Evolutionary conservation across 2,888 invertebrate species (phyloP).

Genomic region (Drosophila niveifrons): DNA sequence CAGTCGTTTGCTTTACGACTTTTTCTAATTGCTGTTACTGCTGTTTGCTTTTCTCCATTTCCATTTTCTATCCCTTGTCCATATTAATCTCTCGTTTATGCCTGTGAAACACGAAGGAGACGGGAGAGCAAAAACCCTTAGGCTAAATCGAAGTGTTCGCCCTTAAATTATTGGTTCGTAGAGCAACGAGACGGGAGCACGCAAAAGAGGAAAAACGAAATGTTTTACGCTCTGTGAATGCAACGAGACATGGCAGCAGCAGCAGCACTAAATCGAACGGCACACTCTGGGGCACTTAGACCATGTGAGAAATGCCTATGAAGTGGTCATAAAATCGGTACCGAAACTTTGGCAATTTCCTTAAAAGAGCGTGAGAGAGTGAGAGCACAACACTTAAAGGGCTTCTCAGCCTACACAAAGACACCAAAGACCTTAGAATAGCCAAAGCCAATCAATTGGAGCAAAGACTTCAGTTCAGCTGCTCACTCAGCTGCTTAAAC

Average conservation of each 20-base stretch:
- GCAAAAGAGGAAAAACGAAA: slow-evolving; percentile 28
- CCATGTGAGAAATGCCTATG: slow-evolving; percentile 53
- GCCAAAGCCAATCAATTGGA: slow-evolving; percentile 39
- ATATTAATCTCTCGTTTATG: background rate
- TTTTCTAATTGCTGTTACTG: slow-evolving; percentile 60
- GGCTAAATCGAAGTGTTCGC: slow-evolving; percentile 12
- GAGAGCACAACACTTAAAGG: slow-evolving; percentile 32
- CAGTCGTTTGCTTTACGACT: slow-evolving; percentile 65
- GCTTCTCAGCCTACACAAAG: background rate
- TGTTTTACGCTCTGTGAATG: slow-evolving; percentile 49
- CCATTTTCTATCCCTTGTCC: background rate
- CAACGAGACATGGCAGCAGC: slow-evolving; percentile 3
- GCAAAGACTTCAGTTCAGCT: too few species aligned
- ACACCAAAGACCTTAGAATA: background rate
- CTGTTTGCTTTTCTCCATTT: too few species aligned
- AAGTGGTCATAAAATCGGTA: slow-evolving; percentile 47
- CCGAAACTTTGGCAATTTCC: slow-evolving; percentile 16
- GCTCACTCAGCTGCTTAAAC: background rate
- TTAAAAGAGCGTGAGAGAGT: background rate
- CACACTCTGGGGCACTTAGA: slow-evolving; percentile 17
- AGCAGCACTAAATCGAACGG: slow-evolving; percentile 10
- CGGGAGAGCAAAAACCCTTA: background rate
- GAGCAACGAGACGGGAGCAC: slow-evolving; percentile 15
- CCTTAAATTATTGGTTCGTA: slow-evolving; percentile 50
- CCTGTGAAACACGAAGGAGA: too few species aligned